A percentile compares a stretch with the other conserved stretches of the same genome.
Conservation (phyloP, 2,888 invertebrate genomes). For the Hemaris fuciformis region DNA sequence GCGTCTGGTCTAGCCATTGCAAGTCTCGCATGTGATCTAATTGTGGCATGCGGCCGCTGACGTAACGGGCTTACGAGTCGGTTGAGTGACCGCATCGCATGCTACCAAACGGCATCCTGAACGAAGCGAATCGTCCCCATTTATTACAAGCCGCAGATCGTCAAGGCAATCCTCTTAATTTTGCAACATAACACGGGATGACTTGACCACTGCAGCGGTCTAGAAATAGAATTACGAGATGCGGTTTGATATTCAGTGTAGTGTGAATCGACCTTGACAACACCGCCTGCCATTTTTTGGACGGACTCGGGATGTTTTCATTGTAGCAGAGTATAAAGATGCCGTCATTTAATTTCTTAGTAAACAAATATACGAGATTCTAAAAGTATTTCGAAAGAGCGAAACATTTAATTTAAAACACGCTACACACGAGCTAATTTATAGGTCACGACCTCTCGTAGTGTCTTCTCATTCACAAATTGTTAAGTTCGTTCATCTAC, state of each 20-base stretch:
- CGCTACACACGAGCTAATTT: slow-evolving; percentile 6
- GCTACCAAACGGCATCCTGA: slow-evolving; percentile 63
- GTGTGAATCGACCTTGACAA: slow-evolving; percentile 46
- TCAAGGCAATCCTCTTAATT: slow-evolving; percentile 51
- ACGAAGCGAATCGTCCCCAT: slow-evolving; percentile 51
- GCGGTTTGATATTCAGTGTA: slow-evolving; percentile 39
- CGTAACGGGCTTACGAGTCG: slow-evolving; percentile 70
- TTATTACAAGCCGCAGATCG: slow-evolving; percentile 41
- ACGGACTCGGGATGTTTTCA: slow-evolving; percentile 19
- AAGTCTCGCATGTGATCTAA: slow-evolving; percentile 73
- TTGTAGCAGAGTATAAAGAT: neutral
- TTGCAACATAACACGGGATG: slow-evolving; percentile 48
- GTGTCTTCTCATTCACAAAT: neutral
- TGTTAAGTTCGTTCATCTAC: slow-evolving; percentile 1
- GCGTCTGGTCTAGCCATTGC: slow-evolving; percentile 67
- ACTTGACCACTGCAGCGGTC: slow-evolving; percentile 48
- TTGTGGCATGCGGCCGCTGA: slow-evolving; percentile 72
- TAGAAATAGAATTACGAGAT: slow-evolving; percentile 46
- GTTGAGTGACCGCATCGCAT: slow-evolving; percentile 76
- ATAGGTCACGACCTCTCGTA: slow-evolving; percentile 10
- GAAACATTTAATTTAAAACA: slow-evolving; percentile 17
- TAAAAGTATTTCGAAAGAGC: neutral
- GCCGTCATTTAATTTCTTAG: neutral
- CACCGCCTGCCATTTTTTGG: slow-evolving; percentile 24
- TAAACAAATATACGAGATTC: neutral